A percentile compares a stretch with the other conserved stretches of the same genome.
Evolutionary conservation across 2,113 vertebrate genomes (phyloP).

Genomic region (Puntigrus tetrazona): DNA sequence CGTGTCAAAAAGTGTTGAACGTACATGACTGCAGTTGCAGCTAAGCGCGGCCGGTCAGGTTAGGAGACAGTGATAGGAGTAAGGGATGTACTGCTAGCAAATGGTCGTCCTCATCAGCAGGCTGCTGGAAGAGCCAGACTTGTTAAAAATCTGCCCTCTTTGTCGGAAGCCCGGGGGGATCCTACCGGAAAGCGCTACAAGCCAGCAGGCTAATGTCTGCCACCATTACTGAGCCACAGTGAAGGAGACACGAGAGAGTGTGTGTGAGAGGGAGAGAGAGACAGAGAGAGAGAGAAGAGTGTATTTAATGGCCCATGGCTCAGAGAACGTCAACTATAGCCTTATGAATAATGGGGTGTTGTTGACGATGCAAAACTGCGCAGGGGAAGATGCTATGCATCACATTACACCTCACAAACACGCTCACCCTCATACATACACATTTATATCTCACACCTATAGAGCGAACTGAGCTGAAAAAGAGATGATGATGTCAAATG

Average conservation of each 20-base stretch:
- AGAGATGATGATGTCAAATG: neutral
- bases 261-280: neutral
- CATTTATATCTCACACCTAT: neutral
- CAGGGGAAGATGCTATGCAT: conserved; percentile 41
- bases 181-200: conserved; percentile 30
- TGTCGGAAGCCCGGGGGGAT: conserved; percentile 46
- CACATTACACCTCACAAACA: conserved; percentile 29
- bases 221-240: conserved; percentile 41
- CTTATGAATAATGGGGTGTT: conserved; percentile 57
- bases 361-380: conserved; percentile 48
- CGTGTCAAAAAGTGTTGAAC: conserved; percentile 40
- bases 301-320: conserved; percentile 53
- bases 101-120: conserved; percentile 46
- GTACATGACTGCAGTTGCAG: conserved; percentile 10
- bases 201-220: conserved; percentile 50
- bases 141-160: conserved; percentile 53
- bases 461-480: neutral
- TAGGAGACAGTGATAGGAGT: conserved; percentile 23
- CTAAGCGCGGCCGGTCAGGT: neutral
- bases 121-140: conserved; percentile 42
- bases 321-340: conserved; percentile 49
- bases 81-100: conserved; percentile 21
- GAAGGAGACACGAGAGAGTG: conserved; percentile 11
- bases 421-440: neutral
- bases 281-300: neutral